A percentile compares a stretch with the other conserved stretches of the same genome.
These are phyloP conservation scores for Lindbergichthys nudifrons DNA, from an alignment of 2,797 vertebrate genomes.

Conservation along the genomic window DNA sequence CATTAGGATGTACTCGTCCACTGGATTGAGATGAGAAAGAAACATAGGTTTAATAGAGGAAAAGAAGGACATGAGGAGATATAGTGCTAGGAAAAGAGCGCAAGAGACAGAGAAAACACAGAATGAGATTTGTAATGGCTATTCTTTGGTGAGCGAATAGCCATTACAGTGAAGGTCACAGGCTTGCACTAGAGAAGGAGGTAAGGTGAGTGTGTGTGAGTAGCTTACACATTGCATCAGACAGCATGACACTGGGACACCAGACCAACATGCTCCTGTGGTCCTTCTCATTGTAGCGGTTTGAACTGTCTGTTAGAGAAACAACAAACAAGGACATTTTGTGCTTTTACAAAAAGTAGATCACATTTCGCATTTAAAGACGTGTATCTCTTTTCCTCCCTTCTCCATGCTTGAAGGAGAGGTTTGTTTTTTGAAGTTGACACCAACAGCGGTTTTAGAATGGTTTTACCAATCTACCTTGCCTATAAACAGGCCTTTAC, in stretches of 20 bases:
- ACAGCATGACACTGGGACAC: constrained; percentile 91
- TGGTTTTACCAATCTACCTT: no score
- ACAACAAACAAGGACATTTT: constrained; percentile 20
- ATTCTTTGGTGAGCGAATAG: constrained; percentile 12
- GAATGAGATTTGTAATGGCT: constrained; percentile 5
- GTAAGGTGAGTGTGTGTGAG: not conserved
- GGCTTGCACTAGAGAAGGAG: not conserved
- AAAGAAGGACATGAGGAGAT: not conserved
- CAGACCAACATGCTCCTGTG: constrained; percentile 95
- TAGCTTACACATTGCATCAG: constrained; percentile 91
- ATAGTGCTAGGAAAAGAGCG: not conserved
- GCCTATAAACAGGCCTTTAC: no score
- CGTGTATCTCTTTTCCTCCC: not conserved
- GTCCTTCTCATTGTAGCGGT: constrained; percentile 88
- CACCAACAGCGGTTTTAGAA: no score
- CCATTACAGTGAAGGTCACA: constrained; percentile 25
- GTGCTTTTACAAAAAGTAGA: not conserved
- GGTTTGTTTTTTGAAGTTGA: no score
- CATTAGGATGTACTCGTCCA: constrained; percentile 95
- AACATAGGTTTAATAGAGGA: not conserved
- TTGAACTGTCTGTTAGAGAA: constrained; percentile 81
- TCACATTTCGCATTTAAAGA: no score
- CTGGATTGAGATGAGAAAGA: constrained; percentile 69
- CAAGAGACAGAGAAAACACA: not conserved
- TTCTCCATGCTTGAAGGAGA: not conserved